These are phyloP conservation scores for Cactoblastis cactorum DNA, from an alignment of 2,888 invertebrate species.

Conservation along the genomic window DNA sequence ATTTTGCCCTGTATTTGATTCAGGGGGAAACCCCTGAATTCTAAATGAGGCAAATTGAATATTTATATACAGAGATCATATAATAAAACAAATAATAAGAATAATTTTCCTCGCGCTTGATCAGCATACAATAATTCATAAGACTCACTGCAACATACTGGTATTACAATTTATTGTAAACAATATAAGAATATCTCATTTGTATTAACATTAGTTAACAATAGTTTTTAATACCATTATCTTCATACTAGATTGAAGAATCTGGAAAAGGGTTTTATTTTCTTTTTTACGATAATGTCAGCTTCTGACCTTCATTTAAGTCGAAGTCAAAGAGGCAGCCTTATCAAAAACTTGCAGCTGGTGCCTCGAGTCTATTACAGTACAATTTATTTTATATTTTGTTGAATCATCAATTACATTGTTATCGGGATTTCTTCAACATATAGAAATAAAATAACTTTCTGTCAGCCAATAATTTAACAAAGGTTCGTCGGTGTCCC, in stretches of 20 bases:
- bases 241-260: not conserved
- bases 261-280: not conserved
- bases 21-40: slow-evolving; percentile 22
- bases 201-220: not conserved
- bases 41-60: no score
- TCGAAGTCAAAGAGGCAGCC: not conserved
- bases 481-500: slow-evolving; percentile 34
- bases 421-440: not conserved
- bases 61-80: not conserved
- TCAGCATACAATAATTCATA: no score
- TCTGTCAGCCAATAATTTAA: slow-evolving; percentile 37
- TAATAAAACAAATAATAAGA: no score
- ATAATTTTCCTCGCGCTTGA: no score
- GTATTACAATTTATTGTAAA: no score
- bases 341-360: slow-evolving; percentile 1
- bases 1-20: slow-evolving; percentile 13
- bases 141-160: no score
- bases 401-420: not conserved
- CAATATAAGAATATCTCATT: no score
- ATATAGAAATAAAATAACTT: slow-evolving; percentile 20
- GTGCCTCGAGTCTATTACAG: not conserved
- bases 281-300: not conserved
- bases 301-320: slow-evolving; percentile 2
- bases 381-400: not conserved
- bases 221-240: not conserved